These are phyloP conservation scores for Ptychoptera contaminata DNA, from an alignment of 2,888 invertebrate genomes.

Conservation along the genomic window DNA sequence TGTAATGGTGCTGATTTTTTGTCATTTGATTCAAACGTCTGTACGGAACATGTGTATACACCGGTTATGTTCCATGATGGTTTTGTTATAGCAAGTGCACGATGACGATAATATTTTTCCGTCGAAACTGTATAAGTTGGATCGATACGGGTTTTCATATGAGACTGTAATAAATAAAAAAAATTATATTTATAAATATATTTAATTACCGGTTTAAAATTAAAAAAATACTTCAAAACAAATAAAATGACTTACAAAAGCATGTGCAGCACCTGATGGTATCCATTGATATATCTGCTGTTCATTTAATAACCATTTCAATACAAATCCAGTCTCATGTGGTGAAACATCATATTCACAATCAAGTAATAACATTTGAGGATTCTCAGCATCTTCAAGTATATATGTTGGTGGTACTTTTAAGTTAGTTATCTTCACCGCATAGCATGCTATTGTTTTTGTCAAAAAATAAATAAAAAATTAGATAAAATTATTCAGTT, in stretches of 20 bases:
- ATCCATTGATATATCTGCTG: slow-evolving; percentile 32
- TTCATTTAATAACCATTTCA: slow-evolving; percentile 31
- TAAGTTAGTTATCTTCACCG: slow-evolving; percentile 21
- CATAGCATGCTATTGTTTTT: background rate
- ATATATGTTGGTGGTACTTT: slow-evolving; percentile 30
- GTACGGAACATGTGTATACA: slow-evolving; percentile 30
- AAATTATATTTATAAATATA: slow-evolving; percentile 5
- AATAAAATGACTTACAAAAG: slow-evolving; percentile 19
- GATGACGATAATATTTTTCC: slow-evolving; percentile 22
- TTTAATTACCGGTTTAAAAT: background rate
- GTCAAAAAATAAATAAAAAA: too few species aligned
- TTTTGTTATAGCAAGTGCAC: slow-evolving; percentile 29
- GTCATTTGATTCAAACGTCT: slow-evolving; percentile 30
- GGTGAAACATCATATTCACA: slow-evolving; percentile 29
- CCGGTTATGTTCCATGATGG: slow-evolving; percentile 33
- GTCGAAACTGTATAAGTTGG: slow-evolving; percentile 20
- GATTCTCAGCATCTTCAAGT: slow-evolving; percentile 25
- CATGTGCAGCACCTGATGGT: slow-evolving; percentile 27
- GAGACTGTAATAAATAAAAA: slow-evolving; percentile 2
- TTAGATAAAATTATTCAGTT: too few species aligned
- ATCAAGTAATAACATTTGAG: slow-evolving; percentile 27
- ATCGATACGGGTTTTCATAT: slow-evolving; percentile 30
- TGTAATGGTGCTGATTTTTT: slow-evolving; percentile 29
- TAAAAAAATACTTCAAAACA: background rate
- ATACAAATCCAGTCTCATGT: slow-evolving; percentile 28